Percentiles rank a stretch among this genome's conserved stretches.
phyloP scores from a whole-genome alignment of 2,888 invertebrate genomes.

The Chironomus tentans region DNA sequence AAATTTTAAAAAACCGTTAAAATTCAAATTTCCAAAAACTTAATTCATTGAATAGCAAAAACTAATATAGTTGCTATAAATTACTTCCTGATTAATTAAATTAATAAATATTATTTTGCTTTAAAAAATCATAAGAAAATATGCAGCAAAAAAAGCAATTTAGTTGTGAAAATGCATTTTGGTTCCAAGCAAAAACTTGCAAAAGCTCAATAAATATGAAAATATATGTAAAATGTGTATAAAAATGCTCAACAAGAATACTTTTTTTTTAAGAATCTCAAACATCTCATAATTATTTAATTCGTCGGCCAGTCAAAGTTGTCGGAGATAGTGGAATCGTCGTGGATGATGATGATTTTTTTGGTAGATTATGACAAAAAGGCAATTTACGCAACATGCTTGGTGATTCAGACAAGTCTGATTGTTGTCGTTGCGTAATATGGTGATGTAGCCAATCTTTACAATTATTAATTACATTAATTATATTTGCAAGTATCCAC shows the following conservation, averaged over 20 bases:
- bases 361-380: constrained; percentile 20
- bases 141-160: neutral
- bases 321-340: constrained; percentile 4
- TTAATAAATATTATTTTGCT: no score
- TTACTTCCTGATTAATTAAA: no score
- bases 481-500: neutral
- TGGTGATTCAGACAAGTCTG: constrained; percentile 20
- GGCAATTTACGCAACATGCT: constrained; percentile 19
- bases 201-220: neutral
- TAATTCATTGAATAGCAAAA: no score
- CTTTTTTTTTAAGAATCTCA: neutral
- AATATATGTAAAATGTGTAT: neutral
- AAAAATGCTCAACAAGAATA: neutral
- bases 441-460: constrained; percentile 25
- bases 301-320: neutral
- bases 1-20: no score
- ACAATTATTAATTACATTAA: neutral
- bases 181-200: neutral
- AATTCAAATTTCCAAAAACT: no score
- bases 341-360: constrained; percentile 20
- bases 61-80: no score
- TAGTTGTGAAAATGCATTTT: neutral
- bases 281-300: neutral
- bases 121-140: no score
- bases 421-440: constrained; percentile 22